Percentiles rank a stretch among this genome's conserved stretches.
These are phyloP conservation scores for Trisateles emortualis DNA, from an alignment of 2,888 invertebrate genomes.

Conservation along the genomic window DNA sequence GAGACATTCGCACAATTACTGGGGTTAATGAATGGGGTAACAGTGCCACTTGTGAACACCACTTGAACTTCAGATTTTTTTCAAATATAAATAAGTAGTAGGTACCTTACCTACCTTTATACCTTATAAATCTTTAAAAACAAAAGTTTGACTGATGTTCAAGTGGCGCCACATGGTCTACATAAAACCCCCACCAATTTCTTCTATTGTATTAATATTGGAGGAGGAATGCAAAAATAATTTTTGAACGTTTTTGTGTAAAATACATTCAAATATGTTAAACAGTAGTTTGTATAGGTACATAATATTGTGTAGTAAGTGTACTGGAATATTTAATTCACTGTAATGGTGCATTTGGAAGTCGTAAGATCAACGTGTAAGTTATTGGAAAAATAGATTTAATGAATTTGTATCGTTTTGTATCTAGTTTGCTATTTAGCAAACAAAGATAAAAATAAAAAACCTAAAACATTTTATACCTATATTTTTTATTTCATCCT, in stretches of 20 bases:
- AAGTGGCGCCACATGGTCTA: background rate
- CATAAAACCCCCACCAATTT: too few relatives aligned
- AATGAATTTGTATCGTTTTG: constrained; percentile 72
- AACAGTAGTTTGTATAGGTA: background rate
- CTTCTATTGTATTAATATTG: too few relatives aligned
- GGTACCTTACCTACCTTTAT: too few relatives aligned
- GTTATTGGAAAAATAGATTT: constrained; percentile 52
- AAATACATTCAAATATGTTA: too few relatives aligned
- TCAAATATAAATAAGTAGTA: too few relatives aligned
- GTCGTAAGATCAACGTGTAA: constrained; percentile 43
- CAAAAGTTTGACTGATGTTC: background rate
- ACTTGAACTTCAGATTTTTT: too few relatives aligned
- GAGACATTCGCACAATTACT: too few relatives aligned
- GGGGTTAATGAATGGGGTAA: too few relatives aligned
- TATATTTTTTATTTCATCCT: constrained; percentile 27
- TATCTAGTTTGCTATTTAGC: constrained; percentile 66
- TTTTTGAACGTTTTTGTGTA: too few relatives aligned
- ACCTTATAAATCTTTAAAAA: too few relatives aligned
- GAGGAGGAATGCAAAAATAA: too few relatives aligned
- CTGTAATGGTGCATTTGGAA: constrained; percentile 44
- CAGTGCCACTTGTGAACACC: too few relatives aligned
- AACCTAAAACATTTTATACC: constrained; percentile 19
- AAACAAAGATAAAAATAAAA: constrained; percentile 56
- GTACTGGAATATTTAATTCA: constrained; percentile 31
- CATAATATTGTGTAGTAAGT: constrained; percentile 1